A percentile compares a stretch with the other conserved stretches of the same genome.
These are phyloP conservation scores for Calliopum simillimum DNA, from an alignment of 2,888 invertebrate genomes.

Conservation along the genomic window DNA sequence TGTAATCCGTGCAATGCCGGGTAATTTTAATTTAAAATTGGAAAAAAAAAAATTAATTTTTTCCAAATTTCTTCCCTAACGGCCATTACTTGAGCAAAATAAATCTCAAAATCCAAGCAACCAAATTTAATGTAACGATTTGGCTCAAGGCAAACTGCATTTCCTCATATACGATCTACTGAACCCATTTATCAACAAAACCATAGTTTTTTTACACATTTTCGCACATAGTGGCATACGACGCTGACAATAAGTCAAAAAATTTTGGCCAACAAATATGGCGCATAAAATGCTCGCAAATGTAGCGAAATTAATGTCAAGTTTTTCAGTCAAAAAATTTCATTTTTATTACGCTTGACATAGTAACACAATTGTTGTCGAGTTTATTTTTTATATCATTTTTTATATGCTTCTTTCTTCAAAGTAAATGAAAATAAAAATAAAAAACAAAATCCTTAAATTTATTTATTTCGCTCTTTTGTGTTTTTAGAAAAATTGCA, in stretches of 20 bases:
- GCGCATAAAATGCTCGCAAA: slow-evolving; percentile 9
- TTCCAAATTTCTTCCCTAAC: too few species aligned
- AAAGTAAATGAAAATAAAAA: neutral
- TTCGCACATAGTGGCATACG: neutral
- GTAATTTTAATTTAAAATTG: too few species aligned
- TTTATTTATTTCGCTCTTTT: neutral
- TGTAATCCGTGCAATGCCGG: too few species aligned
- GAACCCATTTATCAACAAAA: neutral
- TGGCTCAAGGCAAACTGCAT: neutral
- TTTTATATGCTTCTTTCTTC: neutral
- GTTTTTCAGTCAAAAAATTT: neutral
- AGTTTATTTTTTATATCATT: neutral
- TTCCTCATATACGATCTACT: neutral
- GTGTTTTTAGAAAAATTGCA: neutral
- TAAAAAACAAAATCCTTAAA: slow-evolving; percentile 2
- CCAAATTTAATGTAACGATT: neutral
- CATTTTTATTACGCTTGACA: slow-evolving; percentile 7
- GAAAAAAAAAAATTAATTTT: too few species aligned
- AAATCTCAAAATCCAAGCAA: neutral
- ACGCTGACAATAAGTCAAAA: neutral
- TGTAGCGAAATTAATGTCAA: slow-evolving; percentile 8
- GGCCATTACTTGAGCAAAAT: too few species aligned
- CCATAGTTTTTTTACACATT: neutral
- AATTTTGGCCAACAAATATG: slow-evolving; percentile 5
- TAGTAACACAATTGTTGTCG: neutral